Base-by-base conservation (phyloP, 2,113 vertebrate species). In the Oenanthe oenanthe region DNA sequence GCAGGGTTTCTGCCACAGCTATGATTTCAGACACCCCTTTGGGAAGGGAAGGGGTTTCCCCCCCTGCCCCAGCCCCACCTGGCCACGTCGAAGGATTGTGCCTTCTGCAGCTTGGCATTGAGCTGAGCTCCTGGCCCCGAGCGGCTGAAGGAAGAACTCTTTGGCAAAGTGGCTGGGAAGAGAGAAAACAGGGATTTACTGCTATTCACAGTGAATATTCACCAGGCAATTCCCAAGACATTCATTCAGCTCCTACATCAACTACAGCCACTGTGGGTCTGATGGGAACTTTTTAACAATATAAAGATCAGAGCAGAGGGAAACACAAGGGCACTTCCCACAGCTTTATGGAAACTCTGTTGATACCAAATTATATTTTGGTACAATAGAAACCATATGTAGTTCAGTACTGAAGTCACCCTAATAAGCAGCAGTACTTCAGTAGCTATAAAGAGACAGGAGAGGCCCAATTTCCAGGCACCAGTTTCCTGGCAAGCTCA, bases 101-200 rank as follows among this genome's bases (percentile, higher is more conserved):
- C 99, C 97, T 99, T 99, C 91, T 99, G 99, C 48, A 99, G 96
- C 94, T 99, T 99, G n/a, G 98, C 94, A 12, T 98, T 98, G 76
- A 98, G 89, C 56, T 98, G 98, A 8, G 97, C 96, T 73, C 97
- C 98, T 73, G 97, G 96, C 79, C 98, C 99, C 78, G 99, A 98
- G 61, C 99, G 98, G 97, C 98, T 99, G 93, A 99, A 99, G 20
- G 99, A 99, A 94, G 99, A 98, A 89, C 98, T 98, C 98, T 99
- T 99, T 98, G 98, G 99, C 98, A 99, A 98, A 31, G 98, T 97
- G 93, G 99, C 97, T 97, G 98, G 98, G 87, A 70, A 71, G 95
- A 95, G 85, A 56, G 21, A 95, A 84, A 38, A 61, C 17, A 68
- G 4, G 15, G 13, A 66, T 50, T 89, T 61, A 36, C 34, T 73